A percentile compares a stretch with the other conserved stretches of the same genome.
Evolutionary conservation across 1,140 invertebrate species (phyloP).

Genomic region (Platyscapa corneri): DNA sequence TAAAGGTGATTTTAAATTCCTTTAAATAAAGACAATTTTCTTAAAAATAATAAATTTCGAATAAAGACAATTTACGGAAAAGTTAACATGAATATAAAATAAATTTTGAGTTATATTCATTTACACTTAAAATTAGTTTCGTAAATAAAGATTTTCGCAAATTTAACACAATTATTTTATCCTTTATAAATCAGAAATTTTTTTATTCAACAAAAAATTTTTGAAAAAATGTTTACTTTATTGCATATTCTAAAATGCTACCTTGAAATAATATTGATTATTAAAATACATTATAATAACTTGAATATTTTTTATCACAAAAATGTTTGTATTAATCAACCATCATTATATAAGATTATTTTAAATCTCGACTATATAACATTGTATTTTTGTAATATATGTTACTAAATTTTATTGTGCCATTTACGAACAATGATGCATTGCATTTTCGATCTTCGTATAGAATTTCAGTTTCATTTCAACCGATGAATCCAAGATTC

Average conservation of each 20-base stretch:
- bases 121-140: background rate
- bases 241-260: too few species aligned
- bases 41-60: background rate
- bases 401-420: background rate
- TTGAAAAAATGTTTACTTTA: too few species aligned
- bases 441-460: background rate
- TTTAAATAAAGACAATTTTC: conserved; percentile 17
- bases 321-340: background rate
- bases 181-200: background rate
- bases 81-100: conserved; percentile 12
- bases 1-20: conserved; percentile 19
- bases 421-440: background rate
- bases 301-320: background rate
- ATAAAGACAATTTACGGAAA: background rate
- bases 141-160: background rate
- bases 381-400: background rate
- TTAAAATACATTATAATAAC: too few species aligned
- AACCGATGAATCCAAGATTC: background rate
- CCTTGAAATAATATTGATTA: too few species aligned
- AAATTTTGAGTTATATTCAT: background rate
- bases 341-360: background rate
- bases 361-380: background rate
- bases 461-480: background rate
- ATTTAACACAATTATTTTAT: background rate
- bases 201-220: background rate